Evolutionary conservation across 2,113 vertebrate species (phyloP), one percentile per base, ranked within the genome.

Genomic region (Amblyornis subalaris): DNA sequence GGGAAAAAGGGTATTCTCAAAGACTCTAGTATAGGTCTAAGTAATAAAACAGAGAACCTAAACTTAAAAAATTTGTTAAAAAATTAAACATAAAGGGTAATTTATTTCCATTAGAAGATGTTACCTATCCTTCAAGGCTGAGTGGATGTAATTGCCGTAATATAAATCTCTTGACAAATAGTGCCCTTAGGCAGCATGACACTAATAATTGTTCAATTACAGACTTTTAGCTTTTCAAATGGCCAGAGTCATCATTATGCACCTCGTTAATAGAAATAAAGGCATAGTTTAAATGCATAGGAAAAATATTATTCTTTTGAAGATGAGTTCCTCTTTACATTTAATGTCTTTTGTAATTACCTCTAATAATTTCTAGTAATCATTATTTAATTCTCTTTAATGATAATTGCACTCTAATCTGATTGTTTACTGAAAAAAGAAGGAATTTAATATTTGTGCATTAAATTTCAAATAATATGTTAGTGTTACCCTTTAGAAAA

Each of bases 91-190:
- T 88, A 95, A 88, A 94, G 66, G 33, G 29, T 95, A 97, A 98
- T 98, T 98, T 98, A 94, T 98, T 98, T 97, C 93, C 67, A 96
- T 98, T 95, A 95, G 84, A 97, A 97, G 97, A 96, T 98, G 97
- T 97, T 98, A 98, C 97, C 98, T 98, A 96, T 98, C 97, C 98
- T 98, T 98, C 98, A 98, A 98, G 98, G 97, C 94, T 98, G 97
- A 98, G 90, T 97, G 95, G 77, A 51, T 97, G 80, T 98, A 98
- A 98, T 98, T 98, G 96, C 94, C 96, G 96, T 98, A 96, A 96
- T 97, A 98, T 98, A 98, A 98, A 96, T 98, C 97, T 97, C 97
- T 96, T 98, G 98, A 98, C 88, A 98, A 98, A 98, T 98, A 98
- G 97, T 96, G 94, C 96, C 97, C 96, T 97, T 95, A 98, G 97